Evolutionary conservation across 1,140 invertebrate species (phyloP).

Genomic region (Bursaphelenchus mucronatus): DNA sequence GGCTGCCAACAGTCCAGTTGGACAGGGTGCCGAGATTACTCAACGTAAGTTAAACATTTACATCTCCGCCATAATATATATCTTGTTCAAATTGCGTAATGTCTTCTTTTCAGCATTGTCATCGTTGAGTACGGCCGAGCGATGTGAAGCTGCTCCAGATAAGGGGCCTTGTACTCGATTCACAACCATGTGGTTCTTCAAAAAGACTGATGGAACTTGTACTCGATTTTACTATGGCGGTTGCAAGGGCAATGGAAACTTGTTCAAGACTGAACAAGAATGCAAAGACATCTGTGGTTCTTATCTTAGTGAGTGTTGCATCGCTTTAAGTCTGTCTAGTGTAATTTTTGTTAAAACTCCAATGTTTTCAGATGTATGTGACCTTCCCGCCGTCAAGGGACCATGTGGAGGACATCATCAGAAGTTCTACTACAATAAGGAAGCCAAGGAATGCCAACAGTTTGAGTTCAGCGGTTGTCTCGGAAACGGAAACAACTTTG

Average conservation of each 20-base stretch:
- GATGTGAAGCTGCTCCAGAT: slow-evolving; percentile 60
- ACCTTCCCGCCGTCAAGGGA: slow-evolving; percentile 74
- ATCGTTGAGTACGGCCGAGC: slow-evolving; percentile 66
- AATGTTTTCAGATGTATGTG: slow-evolving; percentile 69
- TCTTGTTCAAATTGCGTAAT: background rate
- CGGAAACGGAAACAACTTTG: slow-evolving; percentile 75
- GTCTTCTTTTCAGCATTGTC: slow-evolving; percentile 12
- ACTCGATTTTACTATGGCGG: slow-evolving; percentile 84
- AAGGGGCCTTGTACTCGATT: slow-evolving; percentile 78
- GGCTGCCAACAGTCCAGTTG: no score
- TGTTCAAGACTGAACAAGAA: slow-evolving; percentile 70
- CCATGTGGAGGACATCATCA: slow-evolving; percentile 70
- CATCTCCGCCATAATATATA: no score
- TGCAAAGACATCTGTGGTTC: slow-evolving; percentile 73
- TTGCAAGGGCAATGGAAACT: slow-evolving; percentile 63
- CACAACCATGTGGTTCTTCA: slow-evolving; percentile 76
- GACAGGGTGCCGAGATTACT: no score
- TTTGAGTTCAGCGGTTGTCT: slow-evolving; percentile 66
- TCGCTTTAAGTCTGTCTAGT: background rate
- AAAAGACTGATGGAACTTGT: slow-evolving; percentile 75
- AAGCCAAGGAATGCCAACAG: slow-evolving; percentile 68
- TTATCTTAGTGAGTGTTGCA: slow-evolving; percentile 47
- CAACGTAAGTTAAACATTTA: no score
- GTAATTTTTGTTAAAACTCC: slow-evolving; percentile 8
- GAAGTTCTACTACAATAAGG: slow-evolving; percentile 73